These are phyloP conservation scores for Odontomachus brunneus DNA, from an alignment of 1,140 invertebrate genomes.

Conservation along the genomic window DNA sequence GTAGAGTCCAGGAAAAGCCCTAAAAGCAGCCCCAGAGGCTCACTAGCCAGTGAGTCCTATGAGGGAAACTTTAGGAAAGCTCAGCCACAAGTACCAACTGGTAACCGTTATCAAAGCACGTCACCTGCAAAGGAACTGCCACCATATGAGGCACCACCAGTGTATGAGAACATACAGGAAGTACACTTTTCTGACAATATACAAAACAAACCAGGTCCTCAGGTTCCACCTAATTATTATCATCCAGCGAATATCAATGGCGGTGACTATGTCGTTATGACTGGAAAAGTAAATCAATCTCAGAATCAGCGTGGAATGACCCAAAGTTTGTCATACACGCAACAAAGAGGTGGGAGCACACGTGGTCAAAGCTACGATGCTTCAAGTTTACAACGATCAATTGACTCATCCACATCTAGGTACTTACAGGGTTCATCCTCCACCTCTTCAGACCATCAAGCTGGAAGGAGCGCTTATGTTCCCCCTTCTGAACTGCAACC, in stretches of 20 bases:
- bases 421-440: constrained; percentile 76
- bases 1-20: constrained; percentile 82
- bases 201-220: constrained; percentile 84
- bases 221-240: constrained; percentile 83
- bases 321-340: constrained; percentile 73
- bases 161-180: constrained; percentile 91
- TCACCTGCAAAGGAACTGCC: constrained; percentile 85
- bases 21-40: constrained; percentile 80
- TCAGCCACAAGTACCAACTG: constrained; percentile 89
- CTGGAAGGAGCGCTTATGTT: constrained; percentile 81
- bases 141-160: constrained; percentile 87
- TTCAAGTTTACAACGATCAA: constrained; percentile 65
- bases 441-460: constrained; percentile 77
- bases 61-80: constrained; percentile 87
- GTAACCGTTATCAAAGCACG: constrained; percentile 84
- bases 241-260: constrained; percentile 82
- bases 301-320: constrained; percentile 71
- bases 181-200: constrained; percentile 82
- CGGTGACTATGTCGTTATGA: constrained; percentile 84
- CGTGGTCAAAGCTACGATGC: constrained; percentile 80
- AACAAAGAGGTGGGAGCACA: constrained; percentile 71
- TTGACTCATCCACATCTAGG: constrained; percentile 70
- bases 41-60: constrained; percentile 85
- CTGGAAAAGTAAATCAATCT: constrained; percentile 78
- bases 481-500: constrained; percentile 83